Evolutionary conservation across 2,888 invertebrate genomes (phyloP).

Genomic region (Nesidiocoris tenuis): DNA sequence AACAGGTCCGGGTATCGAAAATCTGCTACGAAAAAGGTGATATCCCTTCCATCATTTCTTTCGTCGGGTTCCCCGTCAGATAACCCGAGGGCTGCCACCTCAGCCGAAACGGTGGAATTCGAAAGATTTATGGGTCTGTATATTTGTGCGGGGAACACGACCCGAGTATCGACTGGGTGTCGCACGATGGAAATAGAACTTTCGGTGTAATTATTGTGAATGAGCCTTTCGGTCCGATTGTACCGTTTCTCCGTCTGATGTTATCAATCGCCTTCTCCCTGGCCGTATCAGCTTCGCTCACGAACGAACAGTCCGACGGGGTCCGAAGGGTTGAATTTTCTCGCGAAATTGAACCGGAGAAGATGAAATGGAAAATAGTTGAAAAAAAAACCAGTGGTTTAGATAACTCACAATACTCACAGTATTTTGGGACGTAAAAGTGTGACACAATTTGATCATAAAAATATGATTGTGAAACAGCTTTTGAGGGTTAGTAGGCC

Average conservation of each 20-base stretch:
- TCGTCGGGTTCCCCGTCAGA: neutral
- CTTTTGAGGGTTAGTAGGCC: too few relatives aligned
- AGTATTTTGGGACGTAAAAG: too few relatives aligned
- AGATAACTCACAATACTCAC: too few relatives aligned
- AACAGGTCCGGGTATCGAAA: constrained; percentile 29
- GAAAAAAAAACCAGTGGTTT: too few relatives aligned
- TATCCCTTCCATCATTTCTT: neutral
- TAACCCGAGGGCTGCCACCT: neutral
- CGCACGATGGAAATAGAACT: constrained; percentile 30
- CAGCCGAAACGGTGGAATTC: neutral
- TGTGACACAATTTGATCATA: too few relatives aligned
- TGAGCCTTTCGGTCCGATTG: constrained; percentile 16
- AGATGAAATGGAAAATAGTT: too few relatives aligned
- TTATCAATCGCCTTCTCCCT: neutral
- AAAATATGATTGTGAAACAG: too few relatives aligned
- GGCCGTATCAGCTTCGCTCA: neutral
- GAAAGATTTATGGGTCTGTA: neutral
- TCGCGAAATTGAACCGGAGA: too few relatives aligned
- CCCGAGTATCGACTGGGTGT: neutral
- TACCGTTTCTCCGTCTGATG: neutral
- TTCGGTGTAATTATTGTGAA: constrained; percentile 40
- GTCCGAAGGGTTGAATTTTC: too few relatives aligned
- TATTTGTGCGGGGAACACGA: neutral
- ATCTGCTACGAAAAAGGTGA: constrained; percentile 2
- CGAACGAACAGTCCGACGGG: too few relatives aligned